Base-by-base conservation (phyloP, 2,888 invertebrate species). In the Acronicta alni region DNA sequence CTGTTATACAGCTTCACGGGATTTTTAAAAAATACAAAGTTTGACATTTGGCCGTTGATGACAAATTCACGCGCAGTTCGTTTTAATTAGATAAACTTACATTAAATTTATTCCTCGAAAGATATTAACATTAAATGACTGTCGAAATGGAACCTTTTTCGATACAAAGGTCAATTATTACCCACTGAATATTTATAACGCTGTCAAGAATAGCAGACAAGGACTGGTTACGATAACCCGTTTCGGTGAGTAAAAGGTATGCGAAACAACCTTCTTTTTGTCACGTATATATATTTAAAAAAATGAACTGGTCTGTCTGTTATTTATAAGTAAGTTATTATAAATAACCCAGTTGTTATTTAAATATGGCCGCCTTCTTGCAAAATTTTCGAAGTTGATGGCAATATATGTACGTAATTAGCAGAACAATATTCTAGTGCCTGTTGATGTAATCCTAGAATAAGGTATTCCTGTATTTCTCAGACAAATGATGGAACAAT, bases 111-210 rank as follows among this genome's bases (percentile, higher is more conserved):
- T 70, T 59, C 51, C 38, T 67, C 53, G 53, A 43, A 26, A 55
- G 35, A 57, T 61, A 61, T 39, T 54, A 53, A 55, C 56, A 66
- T 71, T 57, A 57, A 57, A 35, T 59, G 51, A 48, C 44, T 30
- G 53, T 57, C 76, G 83, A 84, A 84, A 81, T 77, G 77, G 84
- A 83, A 83, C 80, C 76, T 82, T 80, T 80, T 79, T 82, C 75
- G 81, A 83, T 82, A 79, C 72, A 86, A 87, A 88, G 87, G 87
- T 87, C 86, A 87, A 88, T 87, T 86, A 85, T 86, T 88, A 85
- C 79, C 79, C 72, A 78, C 77, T 82, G 84, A 86, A 88, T 89
- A 89, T 90, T 89, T 87, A 89, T 84, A 83, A 84, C 67, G 82
- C 78, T 79, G 83, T 81, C 80, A 83, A 85, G 83, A 87, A 88